phyloP scores from a whole-genome alignment of 1,140 invertebrate genomes.

The Aphelenchoides fujianensis region DNA sequence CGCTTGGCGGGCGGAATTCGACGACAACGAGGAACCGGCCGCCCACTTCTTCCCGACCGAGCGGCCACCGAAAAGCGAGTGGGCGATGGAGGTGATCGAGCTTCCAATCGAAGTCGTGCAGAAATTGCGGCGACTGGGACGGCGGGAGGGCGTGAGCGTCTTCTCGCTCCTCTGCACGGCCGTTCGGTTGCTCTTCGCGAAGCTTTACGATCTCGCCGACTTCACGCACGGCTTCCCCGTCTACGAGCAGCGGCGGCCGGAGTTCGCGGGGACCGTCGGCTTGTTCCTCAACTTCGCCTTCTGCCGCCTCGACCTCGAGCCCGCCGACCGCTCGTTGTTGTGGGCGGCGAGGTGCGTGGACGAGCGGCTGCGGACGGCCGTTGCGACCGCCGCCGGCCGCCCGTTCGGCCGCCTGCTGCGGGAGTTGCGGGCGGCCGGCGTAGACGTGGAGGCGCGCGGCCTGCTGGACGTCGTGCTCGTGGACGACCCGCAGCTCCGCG shows the following conservation, averaged over 20 bases:
- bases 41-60: neutral
- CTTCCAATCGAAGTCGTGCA: neutral
- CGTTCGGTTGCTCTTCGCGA: slow-evolving; percentile 27
- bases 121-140: neutral
- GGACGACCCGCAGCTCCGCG: neutral
- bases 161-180: neutral
- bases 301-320: neutral
- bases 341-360: neutral
- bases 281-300: slow-evolving; percentile 24
- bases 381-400: slow-evolving; percentile 8
- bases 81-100: neutral
- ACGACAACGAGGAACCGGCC: neutral
- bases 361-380: neutral
- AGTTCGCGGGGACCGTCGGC: slow-evolving; percentile 29
- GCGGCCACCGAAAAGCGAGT: neutral
- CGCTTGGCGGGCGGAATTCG: neutral
- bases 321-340: neutral
- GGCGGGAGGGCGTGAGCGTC: neutral
- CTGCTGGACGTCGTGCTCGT: slow-evolving; percentile 12
- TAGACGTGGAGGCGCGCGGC: neutral
- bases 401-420: slow-evolving; percentile 22
- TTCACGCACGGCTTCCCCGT: slow-evolving; percentile 19
- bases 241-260: slow-evolving; percentile 15
- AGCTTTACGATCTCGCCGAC: slow-evolving; percentile 28
- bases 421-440: neutral